These are phyloP conservation scores for Drosophila mulleri DNA, from an alignment of 2,888 invertebrate genomes.

Conservation along the genomic window DNA sequence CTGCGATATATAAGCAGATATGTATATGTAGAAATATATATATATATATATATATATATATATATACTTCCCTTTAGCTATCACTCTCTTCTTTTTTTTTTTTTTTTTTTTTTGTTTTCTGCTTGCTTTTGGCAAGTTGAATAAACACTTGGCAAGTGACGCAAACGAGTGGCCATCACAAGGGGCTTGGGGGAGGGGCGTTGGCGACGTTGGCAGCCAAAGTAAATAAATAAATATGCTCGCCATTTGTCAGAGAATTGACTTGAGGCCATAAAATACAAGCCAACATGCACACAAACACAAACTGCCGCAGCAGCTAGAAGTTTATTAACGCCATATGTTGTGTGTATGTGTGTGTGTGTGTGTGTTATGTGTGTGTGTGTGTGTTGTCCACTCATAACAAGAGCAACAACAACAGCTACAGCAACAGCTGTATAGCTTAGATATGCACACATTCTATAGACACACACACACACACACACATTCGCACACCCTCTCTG, in stretches of 20 bases:
- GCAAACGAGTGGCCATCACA: slow-evolving; percentile 44
- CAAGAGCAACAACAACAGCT: slow-evolving; percentile 37
- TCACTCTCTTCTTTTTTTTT: neutral
- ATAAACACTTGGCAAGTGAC: slow-evolving; percentile 78
- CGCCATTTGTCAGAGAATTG: slow-evolving; percentile 80
- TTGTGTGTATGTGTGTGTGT: slow-evolving; percentile 28
- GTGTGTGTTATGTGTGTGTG: slow-evolving; percentile 1
- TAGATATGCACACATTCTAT: slow-evolving; percentile 66
- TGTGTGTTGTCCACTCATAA: slow-evolving; percentile 65
- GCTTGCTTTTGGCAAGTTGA: slow-evolving; percentile 68
- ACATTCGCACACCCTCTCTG: slow-evolving; percentile 2
- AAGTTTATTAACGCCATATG: slow-evolving; percentile 81
- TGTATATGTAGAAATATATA: too few relatives aligned
- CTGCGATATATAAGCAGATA: neutral
- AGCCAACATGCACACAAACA: slow-evolving; percentile 52
- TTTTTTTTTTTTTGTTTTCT: slow-evolving; percentile 30
- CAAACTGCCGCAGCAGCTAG: slow-evolving; percentile 44
- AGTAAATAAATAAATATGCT: slow-evolving; percentile 82
- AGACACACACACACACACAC: slow-evolving; percentile 27
- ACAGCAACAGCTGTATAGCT: slow-evolving; percentile 45
- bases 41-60: slow-evolving; percentile 12
- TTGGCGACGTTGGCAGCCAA: slow-evolving; percentile 52
- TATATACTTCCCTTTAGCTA: slow-evolving; percentile 1
- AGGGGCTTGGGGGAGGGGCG: neutral
- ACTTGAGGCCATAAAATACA: slow-evolving; percentile 79